A percentile compares a stretch with the other conserved stretches of the same genome.
Evolutionary conservation across 2,113 vertebrate species (phyloP).

Genomic region (Aphyosemion australe): DNA sequence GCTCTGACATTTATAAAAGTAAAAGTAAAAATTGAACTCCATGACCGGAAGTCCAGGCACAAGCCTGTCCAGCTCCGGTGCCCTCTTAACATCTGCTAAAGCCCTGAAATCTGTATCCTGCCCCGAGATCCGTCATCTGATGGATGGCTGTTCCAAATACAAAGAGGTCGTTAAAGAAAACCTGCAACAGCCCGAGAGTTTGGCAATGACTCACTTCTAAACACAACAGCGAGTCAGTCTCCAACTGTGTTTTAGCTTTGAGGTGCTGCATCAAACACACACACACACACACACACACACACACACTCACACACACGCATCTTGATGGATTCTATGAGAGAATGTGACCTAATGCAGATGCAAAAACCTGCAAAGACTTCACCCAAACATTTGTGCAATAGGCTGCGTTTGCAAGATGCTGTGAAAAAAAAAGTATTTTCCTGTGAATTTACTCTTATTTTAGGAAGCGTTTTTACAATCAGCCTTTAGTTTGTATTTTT

Average conservation of each 20-base stretch:
- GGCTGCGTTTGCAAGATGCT: too few species aligned
- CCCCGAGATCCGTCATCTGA: not conserved
- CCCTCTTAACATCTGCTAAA: not conserved
- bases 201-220: not conserved
- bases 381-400: too few species aligned
- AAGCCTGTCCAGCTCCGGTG: not conserved
- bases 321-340: not conserved
- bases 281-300: too few species aligned
- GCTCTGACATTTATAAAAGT: not conserved
- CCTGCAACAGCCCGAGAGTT: not conserved
- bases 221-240: not conserved
- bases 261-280: not conserved
- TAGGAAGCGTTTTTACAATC: not conserved
- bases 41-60: not conserved
- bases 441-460: not conserved
- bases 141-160: not conserved
- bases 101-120: not conserved
- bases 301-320: too few species aligned
- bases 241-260: conserved; percentile 5
- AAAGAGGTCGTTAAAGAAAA: conserved; percentile 1
- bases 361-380: not conserved
- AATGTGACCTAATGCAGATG: not conserved
- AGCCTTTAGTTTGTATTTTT: not conserved
- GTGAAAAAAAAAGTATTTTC: not conserved
- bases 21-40: not conserved